These are phyloP conservation scores for Amaurobius ferox DNA, from an alignment of 2,888 invertebrate species.

Conservation along the genomic window DNA sequence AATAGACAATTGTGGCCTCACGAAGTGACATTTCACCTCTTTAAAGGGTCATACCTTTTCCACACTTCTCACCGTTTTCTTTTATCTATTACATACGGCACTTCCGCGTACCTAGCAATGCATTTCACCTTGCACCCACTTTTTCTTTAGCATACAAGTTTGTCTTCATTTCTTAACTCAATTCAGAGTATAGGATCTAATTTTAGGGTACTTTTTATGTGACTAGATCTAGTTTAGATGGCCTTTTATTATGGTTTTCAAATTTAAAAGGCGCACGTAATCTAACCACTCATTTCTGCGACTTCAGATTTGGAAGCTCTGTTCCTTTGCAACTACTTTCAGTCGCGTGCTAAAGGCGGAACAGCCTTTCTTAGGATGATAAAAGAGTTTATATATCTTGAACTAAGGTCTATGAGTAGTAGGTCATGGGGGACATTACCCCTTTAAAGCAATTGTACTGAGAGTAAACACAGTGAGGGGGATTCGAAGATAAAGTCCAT, in stretches of 20 bases:
- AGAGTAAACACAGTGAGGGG: no score
- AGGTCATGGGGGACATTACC: no score
- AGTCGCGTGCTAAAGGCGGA: background rate
- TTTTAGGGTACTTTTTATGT: background rate
- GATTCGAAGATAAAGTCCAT: no score
- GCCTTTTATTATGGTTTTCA: background rate
- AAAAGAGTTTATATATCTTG: no score
- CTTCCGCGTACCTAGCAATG: background rate
- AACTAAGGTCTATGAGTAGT: no score
- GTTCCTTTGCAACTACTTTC: background rate
- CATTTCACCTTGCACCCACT: background rate
- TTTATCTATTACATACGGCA: background rate
- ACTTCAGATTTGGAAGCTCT: background rate
- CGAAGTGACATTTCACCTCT: conserved; percentile 36
- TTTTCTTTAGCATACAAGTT: background rate
- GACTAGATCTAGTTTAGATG: background rate
- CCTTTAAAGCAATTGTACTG: no score
- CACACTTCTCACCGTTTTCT: background rate
- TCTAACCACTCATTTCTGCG: background rate
- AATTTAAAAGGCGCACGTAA: background rate
- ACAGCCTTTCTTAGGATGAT: background rate
- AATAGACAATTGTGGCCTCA: conserved; percentile 61
- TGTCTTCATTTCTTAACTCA: background rate
- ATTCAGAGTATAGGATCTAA: background rate
- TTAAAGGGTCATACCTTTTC: background rate